These are phyloP conservation scores for Parapristionchus giblindavisi DNA, from an alignment of 2,888 invertebrate genomes.

Conservation along the genomic window DNA sequence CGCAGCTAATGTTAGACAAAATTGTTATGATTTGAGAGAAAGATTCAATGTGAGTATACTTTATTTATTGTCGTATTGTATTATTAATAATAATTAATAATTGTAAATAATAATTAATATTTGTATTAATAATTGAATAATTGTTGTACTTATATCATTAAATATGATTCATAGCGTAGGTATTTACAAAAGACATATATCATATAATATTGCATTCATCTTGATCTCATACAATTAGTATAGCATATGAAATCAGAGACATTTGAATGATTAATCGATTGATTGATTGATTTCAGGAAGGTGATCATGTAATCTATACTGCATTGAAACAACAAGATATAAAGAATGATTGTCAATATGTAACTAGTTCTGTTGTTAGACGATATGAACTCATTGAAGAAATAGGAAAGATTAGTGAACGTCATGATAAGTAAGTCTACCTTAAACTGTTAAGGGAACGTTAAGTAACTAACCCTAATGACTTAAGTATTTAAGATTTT, in stretches of 20 bases:
- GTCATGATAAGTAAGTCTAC: slow-evolving; percentile 49
- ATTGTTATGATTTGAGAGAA: slow-evolving; percentile 50
- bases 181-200: too few relatives aligned
- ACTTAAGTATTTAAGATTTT: slow-evolving; percentile 48
- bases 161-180: too few relatives aligned
- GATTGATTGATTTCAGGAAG: slow-evolving; percentile 45
- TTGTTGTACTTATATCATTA: too few relatives aligned
- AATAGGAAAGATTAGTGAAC: slow-evolving; percentile 49
- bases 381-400: slow-evolving; percentile 42
- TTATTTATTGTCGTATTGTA: neutral
- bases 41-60: slow-evolving; percentile 45
- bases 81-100: neutral
- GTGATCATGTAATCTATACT: slow-evolving; percentile 54
- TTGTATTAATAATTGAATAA: too few relatives aligned
- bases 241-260: neutral
- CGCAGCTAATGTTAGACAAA: slow-evolving; percentile 43
- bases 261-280: neutral
- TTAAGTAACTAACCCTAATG: too few relatives aligned
- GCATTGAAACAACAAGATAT: slow-evolving; percentile 45
- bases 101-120: too few relatives aligned
- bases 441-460: neutral
- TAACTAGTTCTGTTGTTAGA: slow-evolving; percentile 48
- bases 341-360: slow-evolving; percentile 43
- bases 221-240: neutral
- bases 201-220: too few relatives aligned